Conservation (phyloP, 2,113 vertebrate genomes). For the Leptobrachium ailaonicum region DNA sequence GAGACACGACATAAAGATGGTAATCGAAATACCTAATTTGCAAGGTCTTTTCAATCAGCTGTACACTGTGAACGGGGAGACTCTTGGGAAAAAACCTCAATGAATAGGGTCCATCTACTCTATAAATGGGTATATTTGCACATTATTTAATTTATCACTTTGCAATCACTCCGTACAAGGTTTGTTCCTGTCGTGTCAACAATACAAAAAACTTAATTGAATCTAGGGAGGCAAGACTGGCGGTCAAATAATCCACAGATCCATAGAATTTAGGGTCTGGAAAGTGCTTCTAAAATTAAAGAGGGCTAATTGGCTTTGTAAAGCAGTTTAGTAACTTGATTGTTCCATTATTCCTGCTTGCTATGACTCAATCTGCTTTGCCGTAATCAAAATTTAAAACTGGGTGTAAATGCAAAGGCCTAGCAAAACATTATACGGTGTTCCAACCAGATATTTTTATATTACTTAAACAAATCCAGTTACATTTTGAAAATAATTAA, state of each 20-base stretch:
- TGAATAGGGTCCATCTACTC: constrained; percentile 36
- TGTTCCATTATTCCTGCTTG: constrained; percentile 24
- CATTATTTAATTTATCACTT: constrained; percentile 44
- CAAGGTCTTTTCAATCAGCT: constrained; percentile 43
- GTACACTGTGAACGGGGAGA: constrained; percentile 17
- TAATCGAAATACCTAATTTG: constrained; percentile 48
- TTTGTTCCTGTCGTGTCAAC: constrained; percentile 35
- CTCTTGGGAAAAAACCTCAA: constrained; percentile 37
- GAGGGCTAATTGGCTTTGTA: constrained; percentile 17
- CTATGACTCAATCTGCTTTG: neutral
- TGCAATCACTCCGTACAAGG: constrained; percentile 34
- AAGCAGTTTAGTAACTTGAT: constrained; percentile 26
- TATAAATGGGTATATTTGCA: constrained; percentile 41
- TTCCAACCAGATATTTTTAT: too few species aligned
- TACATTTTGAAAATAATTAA: too few species aligned
- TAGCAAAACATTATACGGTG: too few species aligned
- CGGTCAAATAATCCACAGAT: constrained; percentile 25
- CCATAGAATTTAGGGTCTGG: constrained; percentile 10
- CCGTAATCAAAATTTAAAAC: neutral
- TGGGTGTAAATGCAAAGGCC: too few species aligned
- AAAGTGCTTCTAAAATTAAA: constrained; percentile 43
- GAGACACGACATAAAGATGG: constrained; percentile 37
- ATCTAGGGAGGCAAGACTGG: constrained; percentile 26
- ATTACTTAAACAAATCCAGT: too few species aligned
- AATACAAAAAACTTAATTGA: constrained; percentile 37